Base-by-base conservation (phyloP, 2,113 vertebrate genomes). In the Cercocebus atys region DNA sequence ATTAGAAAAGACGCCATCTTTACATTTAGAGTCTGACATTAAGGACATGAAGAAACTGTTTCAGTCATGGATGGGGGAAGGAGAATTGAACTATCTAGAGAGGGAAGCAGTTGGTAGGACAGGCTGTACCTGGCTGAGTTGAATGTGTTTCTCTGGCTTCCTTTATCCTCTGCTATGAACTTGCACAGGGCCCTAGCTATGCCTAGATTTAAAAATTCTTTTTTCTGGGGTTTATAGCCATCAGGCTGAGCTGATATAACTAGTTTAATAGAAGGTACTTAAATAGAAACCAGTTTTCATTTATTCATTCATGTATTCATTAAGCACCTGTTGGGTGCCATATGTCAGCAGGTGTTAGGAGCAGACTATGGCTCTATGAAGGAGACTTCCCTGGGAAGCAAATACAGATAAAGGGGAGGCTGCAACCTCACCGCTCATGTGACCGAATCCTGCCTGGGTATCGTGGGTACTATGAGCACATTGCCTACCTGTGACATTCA, bases 391-490 rank as follows among this genome's bases (percentile, higher is more conserved):
- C 50, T 12, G 20, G 68, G 16, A 70, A 8, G 43, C 7, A 30
- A 72, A 70, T 30, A 32, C 10, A 11, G 30, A 23, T 52, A 16
- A 83, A 73, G 40, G 38, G 1, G 30, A 14, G 35, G 64, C 38
- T 32, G 23, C 6, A 18, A 7, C 8, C 38, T 70, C 45, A 32
- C 4, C 14, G 40, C 79, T 75, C 17, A 1, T 68, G 25, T 43
- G 45, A n/a, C 61, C 2, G 0, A 64, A 5, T 47, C 32, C 59
- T 87, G 6, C n/a, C 32, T 88, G 8, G 18, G 18, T 30, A 3
- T 18, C 0, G 0, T 59, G 50, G 30, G 8, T 35, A 2, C 35
- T 45, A 0, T 85, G 38, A 80, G 18, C 55, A 83, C 13, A 2
- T 6, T 35, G n/a, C 76, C 55, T 91, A 8, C 70, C 68, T n/a